These are phyloP conservation scores for Amiota minor DNA, from an alignment of 2,888 invertebrate species.

Conservation along the genomic window DNA sequence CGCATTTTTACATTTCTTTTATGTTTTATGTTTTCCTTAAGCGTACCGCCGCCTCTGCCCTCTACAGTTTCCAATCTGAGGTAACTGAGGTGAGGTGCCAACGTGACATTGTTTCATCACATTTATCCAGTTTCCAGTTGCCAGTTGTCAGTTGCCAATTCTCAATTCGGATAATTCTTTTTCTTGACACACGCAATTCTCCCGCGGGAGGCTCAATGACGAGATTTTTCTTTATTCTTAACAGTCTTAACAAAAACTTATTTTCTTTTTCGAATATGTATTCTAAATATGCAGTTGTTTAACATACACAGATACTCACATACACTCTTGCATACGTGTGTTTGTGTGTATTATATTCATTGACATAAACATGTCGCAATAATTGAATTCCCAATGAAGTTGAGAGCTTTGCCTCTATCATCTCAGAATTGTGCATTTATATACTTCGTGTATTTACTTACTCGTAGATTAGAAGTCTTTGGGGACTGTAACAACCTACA, in stretches of 20 bases:
- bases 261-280: slow-evolving; percentile 15
- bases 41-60: slow-evolving; percentile 1
- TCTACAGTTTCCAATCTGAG: neutral
- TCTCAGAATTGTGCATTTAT: too few relatives aligned
- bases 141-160: neutral
- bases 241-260: slow-evolving; percentile 1
- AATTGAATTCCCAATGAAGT: slow-evolving; percentile 45
- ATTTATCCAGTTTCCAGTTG: neutral
- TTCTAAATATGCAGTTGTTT: neutral
- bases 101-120: slow-evolving; percentile 25
- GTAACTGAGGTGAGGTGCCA: slow-evolving; percentile 14
- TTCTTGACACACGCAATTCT: neutral
- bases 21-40: neutral
- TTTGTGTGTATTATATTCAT: slow-evolving; percentile 28
- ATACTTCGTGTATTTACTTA: too few relatives aligned
- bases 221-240: slow-evolving; percentile 12
- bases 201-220: slow-evolving; percentile 7
- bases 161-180: neutral
- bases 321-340: neutral
- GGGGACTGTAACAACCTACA: too few relatives aligned
- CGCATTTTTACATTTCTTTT: neutral
- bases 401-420: neutral
- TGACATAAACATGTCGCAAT: slow-evolving; percentile 40
- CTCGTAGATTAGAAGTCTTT: too few relatives aligned
- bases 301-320: too few relatives aligned